Evolutionary conservation across 2,113 vertebrate species (phyloP).

Genomic region (Lophura nycthemera): DNA sequence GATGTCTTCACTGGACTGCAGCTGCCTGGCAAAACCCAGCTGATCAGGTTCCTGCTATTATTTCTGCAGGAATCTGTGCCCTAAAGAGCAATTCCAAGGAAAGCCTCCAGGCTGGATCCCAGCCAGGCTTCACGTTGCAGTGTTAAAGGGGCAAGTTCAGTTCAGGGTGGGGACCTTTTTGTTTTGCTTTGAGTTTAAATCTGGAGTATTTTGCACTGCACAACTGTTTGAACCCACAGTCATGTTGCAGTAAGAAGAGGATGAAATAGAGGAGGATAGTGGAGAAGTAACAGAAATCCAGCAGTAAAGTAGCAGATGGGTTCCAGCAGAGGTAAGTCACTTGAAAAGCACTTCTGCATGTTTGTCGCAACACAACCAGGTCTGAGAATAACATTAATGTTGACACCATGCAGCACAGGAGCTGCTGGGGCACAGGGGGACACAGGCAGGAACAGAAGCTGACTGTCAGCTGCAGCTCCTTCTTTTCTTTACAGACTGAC

Average conservation of each 20-base stretch:
- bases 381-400: background rate
- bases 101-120: conserved; percentile 11
- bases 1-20: background rate
- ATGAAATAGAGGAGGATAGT: background rate
- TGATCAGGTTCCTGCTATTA: conserved; percentile 40
- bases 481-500: background rate
- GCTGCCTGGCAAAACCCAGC: background rate
- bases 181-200: background rate
- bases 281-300: background rate
- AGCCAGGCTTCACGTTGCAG: background rate
- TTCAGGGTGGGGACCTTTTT: background rate
- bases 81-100: conserved; percentile 36
- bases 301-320: background rate
- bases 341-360: background rate
- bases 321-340: background rate
- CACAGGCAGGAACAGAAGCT: background rate
- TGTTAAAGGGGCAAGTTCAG: conserved; percentile 16
- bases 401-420: background rate
- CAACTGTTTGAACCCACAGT: background rate
- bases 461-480: background rate
- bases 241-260: background rate
- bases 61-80: background rate
- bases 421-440: background rate
- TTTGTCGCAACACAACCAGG: background rate
- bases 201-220: background rate